Evolutionary conservation across 2,113 vertebrate genomes (phyloP).

Genomic region (Haemorhous mexicanus): DNA sequence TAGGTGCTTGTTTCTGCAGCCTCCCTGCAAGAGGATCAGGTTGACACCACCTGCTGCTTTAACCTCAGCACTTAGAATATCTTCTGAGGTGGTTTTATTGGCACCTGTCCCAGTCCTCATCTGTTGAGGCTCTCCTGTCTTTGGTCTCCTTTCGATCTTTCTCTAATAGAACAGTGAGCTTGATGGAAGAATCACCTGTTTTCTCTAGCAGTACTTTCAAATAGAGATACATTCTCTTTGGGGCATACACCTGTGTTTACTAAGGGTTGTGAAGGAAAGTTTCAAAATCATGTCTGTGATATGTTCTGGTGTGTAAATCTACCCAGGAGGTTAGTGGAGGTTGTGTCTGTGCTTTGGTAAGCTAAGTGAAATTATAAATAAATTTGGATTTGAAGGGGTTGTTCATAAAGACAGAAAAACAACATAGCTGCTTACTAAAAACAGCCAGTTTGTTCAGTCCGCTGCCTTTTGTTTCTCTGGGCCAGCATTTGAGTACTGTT

Average conservation of each 20-base stretch:
- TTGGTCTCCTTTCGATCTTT: neutral
- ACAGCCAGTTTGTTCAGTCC: neutral
- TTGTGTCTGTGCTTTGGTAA: neutral
- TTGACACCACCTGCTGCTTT: conserved; percentile 45
- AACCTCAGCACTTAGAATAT: conserved; percentile 26
- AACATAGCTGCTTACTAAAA: neutral
- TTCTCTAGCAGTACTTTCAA: neutral
- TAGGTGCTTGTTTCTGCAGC: neutral
- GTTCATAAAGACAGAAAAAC: neutral
- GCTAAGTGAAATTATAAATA: neutral
- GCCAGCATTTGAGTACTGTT: neutral
- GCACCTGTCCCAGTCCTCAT: conserved; percentile 14
- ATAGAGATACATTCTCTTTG: neutral
- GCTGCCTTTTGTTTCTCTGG: neutral
- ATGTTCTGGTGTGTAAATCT: neutral
- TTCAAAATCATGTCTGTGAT: neutral
- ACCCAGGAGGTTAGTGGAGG: neutral
- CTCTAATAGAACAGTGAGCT: neutral
- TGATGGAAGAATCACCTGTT: neutral
- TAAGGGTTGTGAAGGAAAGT: neutral
- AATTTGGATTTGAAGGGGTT: neutral
- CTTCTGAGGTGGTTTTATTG: neutral
- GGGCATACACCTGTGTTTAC: neutral
- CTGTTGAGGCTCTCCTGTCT: neutral
- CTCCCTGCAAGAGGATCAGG: neutral